phyloP scores from a whole-genome alignment of 35 echinoderm and acorn worm species.

The Apostichopus parvimensis region DNA sequence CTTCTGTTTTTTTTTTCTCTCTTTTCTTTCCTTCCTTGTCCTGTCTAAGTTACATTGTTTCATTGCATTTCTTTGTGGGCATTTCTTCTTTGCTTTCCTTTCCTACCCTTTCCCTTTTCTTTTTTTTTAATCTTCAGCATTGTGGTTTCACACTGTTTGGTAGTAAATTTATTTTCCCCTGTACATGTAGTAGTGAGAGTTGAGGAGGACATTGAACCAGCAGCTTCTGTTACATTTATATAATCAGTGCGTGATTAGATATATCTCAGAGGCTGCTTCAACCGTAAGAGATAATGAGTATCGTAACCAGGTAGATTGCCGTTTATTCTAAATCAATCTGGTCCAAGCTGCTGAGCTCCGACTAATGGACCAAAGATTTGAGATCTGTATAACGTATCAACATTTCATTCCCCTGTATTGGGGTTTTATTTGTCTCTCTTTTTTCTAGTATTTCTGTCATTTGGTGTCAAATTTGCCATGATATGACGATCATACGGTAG shows the following conservation, averaged over 20 bases:
- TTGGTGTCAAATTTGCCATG: too few relatives aligned
- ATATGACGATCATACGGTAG: too few relatives aligned
- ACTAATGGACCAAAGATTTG: too few relatives aligned
- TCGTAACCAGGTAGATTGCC: constrained; percentile 10
- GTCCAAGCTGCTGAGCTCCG: not conserved
- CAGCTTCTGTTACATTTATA: not conserved
- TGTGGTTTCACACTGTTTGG: not conserved
- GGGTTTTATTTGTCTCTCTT: too few relatives aligned
- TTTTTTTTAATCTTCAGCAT: not conserved
- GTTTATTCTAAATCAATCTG: constrained; percentile 24
- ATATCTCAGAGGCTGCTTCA: constrained; percentile 26
- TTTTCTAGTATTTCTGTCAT: too few relatives aligned
- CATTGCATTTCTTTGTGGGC: not conserved
- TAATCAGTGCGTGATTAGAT: constrained; percentile 34
- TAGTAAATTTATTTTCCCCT: not conserved
- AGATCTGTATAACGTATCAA: too few relatives aligned
- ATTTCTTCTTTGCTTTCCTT: not conserved
- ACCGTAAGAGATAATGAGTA: not conserved
- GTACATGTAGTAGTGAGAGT: not conserved
- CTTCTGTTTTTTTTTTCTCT: not conserved
- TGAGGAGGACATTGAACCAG: constrained; percentile 35
- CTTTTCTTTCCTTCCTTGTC: not conserved
- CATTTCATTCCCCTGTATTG: too few relatives aligned
- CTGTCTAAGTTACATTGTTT: not conserved
- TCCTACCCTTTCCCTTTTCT: not conserved